Conservation (phyloP, 1,140 invertebrate genomes). For the Drosophila triauraria region DNA sequence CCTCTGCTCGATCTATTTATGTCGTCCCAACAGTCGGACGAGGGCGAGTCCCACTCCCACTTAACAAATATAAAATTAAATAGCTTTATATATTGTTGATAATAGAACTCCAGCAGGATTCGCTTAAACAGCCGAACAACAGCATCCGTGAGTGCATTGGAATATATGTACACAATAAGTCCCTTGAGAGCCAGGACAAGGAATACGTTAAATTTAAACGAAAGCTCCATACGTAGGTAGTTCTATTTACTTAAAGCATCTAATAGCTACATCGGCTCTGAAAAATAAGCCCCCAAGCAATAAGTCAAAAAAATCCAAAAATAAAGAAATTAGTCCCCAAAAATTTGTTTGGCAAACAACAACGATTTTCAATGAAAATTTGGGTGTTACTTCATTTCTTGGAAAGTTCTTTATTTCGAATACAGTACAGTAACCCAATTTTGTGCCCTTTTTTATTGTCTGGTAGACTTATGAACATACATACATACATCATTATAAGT, state of each 20-base stretch:
- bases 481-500: no score
- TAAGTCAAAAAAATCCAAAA: neutral
- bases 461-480: no score
- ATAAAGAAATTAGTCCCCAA: neutral
- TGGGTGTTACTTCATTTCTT: no score
- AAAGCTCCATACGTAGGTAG: neutral
- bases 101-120: constrained; percentile 59
- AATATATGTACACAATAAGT: neutral
- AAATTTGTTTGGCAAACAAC: no score
- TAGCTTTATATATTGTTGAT: constrained; percentile 67
- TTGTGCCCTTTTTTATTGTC: no score
- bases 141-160: neutral
- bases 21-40: neutral
- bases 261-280: no score
- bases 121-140: constrained; percentile 10
- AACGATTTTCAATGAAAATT: no score
- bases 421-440: no score
- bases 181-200: neutral
- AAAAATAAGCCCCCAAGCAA: no score
- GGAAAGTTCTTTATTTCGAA: no score
- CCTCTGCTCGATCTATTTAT: constrained; percentile 1
- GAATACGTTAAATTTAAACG: neutral
- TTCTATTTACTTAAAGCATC: neutral
- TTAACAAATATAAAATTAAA: constrained; percentile 74
- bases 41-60: constrained; percentile 47